Evolutionary conservation across 2,888 invertebrate species (phyloP).

Genomic region (Nasonovia ribisnigri): DNA sequence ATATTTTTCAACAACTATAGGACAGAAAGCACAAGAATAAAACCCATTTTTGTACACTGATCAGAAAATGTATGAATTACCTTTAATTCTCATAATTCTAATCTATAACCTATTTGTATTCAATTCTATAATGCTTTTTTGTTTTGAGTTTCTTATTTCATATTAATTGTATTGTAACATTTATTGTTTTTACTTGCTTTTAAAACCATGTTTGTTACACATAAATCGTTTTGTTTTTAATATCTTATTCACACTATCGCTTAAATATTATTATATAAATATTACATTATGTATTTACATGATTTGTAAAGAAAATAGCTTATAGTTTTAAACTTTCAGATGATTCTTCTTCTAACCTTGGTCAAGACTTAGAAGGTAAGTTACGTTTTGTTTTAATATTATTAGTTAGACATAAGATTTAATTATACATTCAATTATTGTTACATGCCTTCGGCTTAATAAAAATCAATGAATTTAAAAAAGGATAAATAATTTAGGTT

Average conservation of each 20-base stretch:
- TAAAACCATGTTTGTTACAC: not conserved
- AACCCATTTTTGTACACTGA: not conserved
- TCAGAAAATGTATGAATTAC: not conserved
- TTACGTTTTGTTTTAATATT: constrained; percentile 1
- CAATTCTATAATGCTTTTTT: not conserved
- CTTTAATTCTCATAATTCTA: not conserved
- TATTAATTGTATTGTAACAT: not conserved
- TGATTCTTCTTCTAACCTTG: constrained; percentile 56
- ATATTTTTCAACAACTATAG: not conserved
- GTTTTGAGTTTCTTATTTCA: not conserved
- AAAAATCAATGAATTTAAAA: not conserved
- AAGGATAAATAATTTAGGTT: not conserved
- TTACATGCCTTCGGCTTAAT: not conserved
- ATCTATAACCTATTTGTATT: not conserved
- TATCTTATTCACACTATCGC: constrained; percentile 22
- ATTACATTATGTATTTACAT: constrained; percentile 18
- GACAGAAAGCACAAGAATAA: not conserved
- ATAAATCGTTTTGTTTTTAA: not conserved
- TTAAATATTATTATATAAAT: not conserved
- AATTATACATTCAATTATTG: not conserved
- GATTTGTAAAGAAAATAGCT: constrained; percentile 59
- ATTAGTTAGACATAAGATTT: not conserved
- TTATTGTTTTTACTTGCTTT: not conserved
- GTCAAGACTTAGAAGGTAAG: constrained; percentile 64
- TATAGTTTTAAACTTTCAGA: constrained; percentile 63